Base-by-base conservation (phyloP, 2,113 vertebrate species). In the Limanda limanda region DNA sequence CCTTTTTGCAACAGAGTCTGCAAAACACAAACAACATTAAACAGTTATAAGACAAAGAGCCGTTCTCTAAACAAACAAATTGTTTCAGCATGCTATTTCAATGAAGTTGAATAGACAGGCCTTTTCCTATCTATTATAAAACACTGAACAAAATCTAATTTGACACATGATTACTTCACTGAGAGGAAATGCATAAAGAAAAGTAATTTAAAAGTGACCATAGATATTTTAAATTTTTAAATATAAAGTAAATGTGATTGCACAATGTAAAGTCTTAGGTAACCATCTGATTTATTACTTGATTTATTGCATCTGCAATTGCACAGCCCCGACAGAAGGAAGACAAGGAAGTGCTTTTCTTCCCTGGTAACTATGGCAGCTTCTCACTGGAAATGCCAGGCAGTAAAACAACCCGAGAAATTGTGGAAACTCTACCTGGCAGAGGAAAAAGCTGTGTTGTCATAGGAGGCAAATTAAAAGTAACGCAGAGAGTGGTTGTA, bases 1-100 rank as follows among this genome's bases (percentile, higher is more conserved):
- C 14, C 21, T 52, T 1, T 23, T 63, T 15, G 93, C 87, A 24
- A 58, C 31, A 4, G 66, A 58, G 11, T 68, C 93, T 95, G 77
- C 27, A 84, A 65, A 68, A 18, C 72, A 40, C 17, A 66, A 1
- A 47, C 9, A 59, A 15, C 21, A 47, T 20, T 2, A 40, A 40
- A 23, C 0, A 5, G 27, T 48, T 10, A 42, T 4, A 21, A 37
- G 21, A 47, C 2, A 20, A 15, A 15, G 17, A 23, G 4, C 15
- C 10, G 1, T 3, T 42, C 2, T 35, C 54, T 24, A 4, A 17
- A 65, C 37, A 45, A 5, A 45, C 14, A 13, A 24, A 42, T 11
- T 8, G 2, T 59, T 68, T 17, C 6, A 20, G n/a, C 11, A 1
- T 52, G 45, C 2, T 23, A 0, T 69, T 47, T 55, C 25, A 71